phyloP scores from a whole-genome alignment of 2,888 invertebrate species.

The Peribatodes rhomboidaria region DNA sequence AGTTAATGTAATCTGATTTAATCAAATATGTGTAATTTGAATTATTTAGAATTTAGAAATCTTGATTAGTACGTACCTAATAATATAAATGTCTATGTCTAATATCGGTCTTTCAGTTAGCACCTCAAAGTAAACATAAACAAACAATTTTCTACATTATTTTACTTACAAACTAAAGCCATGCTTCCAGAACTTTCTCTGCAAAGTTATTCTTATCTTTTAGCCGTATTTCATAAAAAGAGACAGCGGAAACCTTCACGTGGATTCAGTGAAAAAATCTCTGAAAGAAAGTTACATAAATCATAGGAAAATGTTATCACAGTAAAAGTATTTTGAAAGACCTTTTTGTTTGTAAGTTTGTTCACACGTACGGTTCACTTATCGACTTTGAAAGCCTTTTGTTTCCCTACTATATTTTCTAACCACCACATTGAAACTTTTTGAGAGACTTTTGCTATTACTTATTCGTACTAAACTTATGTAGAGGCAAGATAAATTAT shows the following conservation, averaged over 20 bases:
- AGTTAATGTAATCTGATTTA: too few relatives aligned
- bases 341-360: constrained; percentile 30
- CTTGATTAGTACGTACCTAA: too few relatives aligned
- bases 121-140: background rate
- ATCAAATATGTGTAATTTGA: too few relatives aligned
- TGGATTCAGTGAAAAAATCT: constrained; percentile 27
- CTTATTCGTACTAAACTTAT: too few relatives aligned
- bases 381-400: background rate
- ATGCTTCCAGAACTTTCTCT: constrained; percentile 12
- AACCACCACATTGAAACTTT: too few relatives aligned
- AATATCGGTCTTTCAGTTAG: background rate
- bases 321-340: constrained; percentile 21
- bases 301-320: constrained; percentile 21
- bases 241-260: constrained; percentile 21
- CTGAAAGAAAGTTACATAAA: constrained; percentile 26
- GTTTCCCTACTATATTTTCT: background rate
- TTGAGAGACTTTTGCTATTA: too few relatives aligned
- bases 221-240: constrained; percentile 20
- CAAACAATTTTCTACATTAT: constrained; percentile 1
- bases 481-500: too few relatives aligned
- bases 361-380: background rate
- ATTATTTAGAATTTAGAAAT: too few relatives aligned
- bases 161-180: background rate
- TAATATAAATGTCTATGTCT: too few relatives aligned
- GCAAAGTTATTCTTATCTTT: constrained; percentile 25